These are phyloP conservation scores for Gastrophryne carolinensis DNA, from an alignment of 2,797 vertebrate genomes.

Conservation along the genomic window DNA sequence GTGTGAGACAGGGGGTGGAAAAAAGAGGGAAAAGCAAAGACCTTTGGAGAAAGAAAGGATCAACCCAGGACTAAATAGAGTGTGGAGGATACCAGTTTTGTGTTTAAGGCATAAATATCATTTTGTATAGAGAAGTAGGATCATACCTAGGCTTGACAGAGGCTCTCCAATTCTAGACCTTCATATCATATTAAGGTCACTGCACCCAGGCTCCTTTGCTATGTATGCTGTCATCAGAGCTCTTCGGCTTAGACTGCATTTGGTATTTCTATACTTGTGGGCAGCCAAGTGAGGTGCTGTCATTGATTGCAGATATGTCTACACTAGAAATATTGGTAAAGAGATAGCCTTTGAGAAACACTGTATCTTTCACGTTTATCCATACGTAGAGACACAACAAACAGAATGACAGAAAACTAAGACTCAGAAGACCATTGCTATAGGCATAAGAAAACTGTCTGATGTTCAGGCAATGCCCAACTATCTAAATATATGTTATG, in stretches of 20 bases:
- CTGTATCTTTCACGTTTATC: background rate
- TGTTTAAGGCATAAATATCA: background rate
- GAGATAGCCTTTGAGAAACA: background rate
- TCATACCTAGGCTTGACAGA: background rate
- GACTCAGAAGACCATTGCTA: no score
- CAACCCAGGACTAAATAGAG: constrained; percentile 27
- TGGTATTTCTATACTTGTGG: background rate
- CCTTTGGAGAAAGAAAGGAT: constrained; percentile 43
- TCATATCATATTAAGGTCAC: constrained; percentile 14
- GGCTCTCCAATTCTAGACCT: constrained; percentile 4
- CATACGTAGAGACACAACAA: background rate
- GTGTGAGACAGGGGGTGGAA: constrained; percentile 27
- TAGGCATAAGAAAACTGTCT: no score
- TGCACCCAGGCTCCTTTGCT: background rate
- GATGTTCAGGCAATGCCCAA: no score
- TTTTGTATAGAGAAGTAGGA: background rate
- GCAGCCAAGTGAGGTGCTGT: background rate
- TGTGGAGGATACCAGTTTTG: background rate
- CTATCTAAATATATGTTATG: no score
- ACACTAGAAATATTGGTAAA: background rate
- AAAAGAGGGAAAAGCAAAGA: constrained; percentile 41
- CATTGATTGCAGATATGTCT: background rate
- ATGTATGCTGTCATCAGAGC: background rate
- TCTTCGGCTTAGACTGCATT: background rate
- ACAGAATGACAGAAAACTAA: background rate